Base-by-base conservation (phyloP, 2,888 invertebrate genomes). In the Troides aeacus region DNA sequence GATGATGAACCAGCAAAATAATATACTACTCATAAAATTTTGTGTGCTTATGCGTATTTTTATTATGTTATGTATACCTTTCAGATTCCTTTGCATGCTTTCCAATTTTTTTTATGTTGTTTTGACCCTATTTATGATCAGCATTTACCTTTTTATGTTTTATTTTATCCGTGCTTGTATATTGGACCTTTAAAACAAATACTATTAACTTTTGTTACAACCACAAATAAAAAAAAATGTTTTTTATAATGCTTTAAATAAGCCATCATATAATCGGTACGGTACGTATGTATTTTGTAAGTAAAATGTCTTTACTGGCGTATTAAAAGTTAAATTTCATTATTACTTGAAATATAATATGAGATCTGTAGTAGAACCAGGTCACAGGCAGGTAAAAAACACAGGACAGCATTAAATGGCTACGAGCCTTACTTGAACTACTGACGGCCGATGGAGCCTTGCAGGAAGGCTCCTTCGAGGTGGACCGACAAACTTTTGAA, bases 151-250 rank as follows among this genome's bases (percentile, higher is more conserved):
- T 6, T 57, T 21, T 21, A 21, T 21, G 76, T 73, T 74, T 75
- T 76, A 75, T 76, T 77, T 71, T 67, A 73, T 74, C 75, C 70
- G 76, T 72, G 77, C 83, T 88, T 89, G 89, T 90, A 88, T 84
- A 86, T 90, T 89, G 90, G 91, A 90, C 89, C 90, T 89, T 88
- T 82, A 21, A n/a, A 30, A 17, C 10, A 39, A 39, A 39, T 39
- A 39, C 39, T 6, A 39, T 39, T 8, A 39, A 39, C 7, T 39
- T 39, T 39, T 39, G 39, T 39, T 10, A 39, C 46, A 61, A n/a
- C 62, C 64, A 64, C 17, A n/a, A 21, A 17, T 70, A 66, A 63
- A 60, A 63, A 30, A 59, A 50, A 53, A 53, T n/a, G 7, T 18
- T 64, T 24, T 23, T 63, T 42, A 39, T 60, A 60, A 4, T 64